These are phyloP conservation scores for Opisthocomus hoazin DNA, from an alignment of 2,113 vertebrate genomes.

Conservation along the genomic window DNA sequence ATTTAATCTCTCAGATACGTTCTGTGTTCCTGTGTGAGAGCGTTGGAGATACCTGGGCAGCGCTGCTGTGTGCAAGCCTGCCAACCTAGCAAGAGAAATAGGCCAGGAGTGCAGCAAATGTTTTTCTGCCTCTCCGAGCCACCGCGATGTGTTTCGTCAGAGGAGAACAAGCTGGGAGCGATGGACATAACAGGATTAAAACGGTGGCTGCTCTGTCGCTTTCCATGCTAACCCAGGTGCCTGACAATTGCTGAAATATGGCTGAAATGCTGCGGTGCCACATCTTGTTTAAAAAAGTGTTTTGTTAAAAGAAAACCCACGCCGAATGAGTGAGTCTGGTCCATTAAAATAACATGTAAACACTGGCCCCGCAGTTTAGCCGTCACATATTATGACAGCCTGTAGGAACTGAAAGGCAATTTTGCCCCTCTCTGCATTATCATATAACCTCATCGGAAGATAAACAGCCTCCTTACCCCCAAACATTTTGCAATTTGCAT, in stretches of 20 bases:
- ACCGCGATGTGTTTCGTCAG: background rate
- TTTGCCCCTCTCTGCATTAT: slow-evolving; percentile 12
- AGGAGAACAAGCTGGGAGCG: slow-evolving; percentile 10
- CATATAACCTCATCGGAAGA: slow-evolving; percentile 56
- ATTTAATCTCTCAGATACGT: background rate
- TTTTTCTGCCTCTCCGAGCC: background rate
- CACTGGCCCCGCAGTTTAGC: background rate
- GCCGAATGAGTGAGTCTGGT: background rate
- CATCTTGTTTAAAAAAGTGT: background rate
- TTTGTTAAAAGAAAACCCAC: background rate
- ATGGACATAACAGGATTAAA: slow-evolving; percentile 38
- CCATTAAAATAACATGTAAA: slow-evolving; percentile 27
- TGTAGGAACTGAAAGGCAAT: slow-evolving; percentile 42
- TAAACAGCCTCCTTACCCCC: slow-evolving; percentile 24
- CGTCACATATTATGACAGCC: slow-evolving; percentile 28
- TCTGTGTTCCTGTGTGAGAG: background rate
- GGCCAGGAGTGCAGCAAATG: background rate
- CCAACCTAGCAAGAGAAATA: background rate
- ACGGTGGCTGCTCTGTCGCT: slow-evolving; percentile 18
- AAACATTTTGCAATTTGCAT: slow-evolving; percentile 70
- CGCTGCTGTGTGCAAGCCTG: background rate
- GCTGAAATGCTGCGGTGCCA: background rate
- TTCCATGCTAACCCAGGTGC: background rate
- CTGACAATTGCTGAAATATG: background rate
- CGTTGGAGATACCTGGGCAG: background rate